Percentiles rank a stretch among this genome's conserved stretches.
Evolutionary conservation across 1,140 invertebrate species (phyloP).

Genomic region (Luehdorfia chinensis): DNA sequence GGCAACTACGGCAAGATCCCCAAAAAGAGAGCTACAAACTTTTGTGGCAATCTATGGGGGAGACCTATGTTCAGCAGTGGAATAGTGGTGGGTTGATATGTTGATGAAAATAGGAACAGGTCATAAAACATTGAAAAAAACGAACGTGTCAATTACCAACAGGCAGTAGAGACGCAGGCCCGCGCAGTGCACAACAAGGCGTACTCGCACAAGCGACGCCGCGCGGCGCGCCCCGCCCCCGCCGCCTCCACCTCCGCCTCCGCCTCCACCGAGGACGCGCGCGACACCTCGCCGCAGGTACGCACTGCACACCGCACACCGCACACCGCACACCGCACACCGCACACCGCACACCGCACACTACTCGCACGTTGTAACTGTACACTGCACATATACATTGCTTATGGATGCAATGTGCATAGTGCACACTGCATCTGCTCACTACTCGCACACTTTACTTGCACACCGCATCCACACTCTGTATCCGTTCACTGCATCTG

Average conservation of each 20-base stretch:
- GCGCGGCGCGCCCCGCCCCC: conserved; percentile 42
- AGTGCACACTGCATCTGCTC: not conserved
- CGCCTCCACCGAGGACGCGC: conserved; percentile 45
- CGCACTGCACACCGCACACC: not conserved
- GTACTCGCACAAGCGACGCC: conserved; percentile 57
- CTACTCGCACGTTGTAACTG: too few species aligned
- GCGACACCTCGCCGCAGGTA: conserved; percentile 62
- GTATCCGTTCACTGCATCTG: too few species aligned
- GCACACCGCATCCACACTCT: not conserved
- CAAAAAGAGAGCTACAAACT: too few species aligned
- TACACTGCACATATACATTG: not conserved
- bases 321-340: not conserved
- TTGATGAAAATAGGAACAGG: too few species aligned
- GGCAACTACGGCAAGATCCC: too few species aligned
- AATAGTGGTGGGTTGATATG: too few species aligned
- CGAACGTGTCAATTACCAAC: too few species aligned
- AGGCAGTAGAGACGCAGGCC: conserved; percentile 35
- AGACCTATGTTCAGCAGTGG: too few species aligned
- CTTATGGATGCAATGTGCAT: not conserved
- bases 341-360: too few species aligned
- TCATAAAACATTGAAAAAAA: too few species aligned
- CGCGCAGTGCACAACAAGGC: conserved; percentile 36
- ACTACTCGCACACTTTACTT: too few species aligned
- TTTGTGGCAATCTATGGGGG: too few species aligned
- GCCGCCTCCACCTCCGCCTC: conserved; percentile 38